Evolutionary conservation across 1,140 invertebrate genomes (phyloP).

Genomic region (Pseudoatta argentina): DNA sequence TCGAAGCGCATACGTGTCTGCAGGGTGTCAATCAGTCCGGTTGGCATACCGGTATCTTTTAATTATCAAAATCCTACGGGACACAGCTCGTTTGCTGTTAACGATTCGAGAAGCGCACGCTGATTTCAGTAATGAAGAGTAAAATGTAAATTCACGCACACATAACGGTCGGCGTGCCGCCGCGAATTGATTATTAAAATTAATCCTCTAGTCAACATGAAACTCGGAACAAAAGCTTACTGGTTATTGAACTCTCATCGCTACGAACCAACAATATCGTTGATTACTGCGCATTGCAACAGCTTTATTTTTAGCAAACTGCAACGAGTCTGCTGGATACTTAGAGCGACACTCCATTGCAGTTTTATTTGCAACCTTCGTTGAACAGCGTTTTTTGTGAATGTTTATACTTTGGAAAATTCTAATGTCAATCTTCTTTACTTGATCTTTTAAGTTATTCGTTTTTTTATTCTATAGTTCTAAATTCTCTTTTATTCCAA

Average conservation of each 20-base stretch:
- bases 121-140: slow-evolving; percentile 61
- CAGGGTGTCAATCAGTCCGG: slow-evolving; percentile 72
- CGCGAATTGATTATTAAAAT: slow-evolving; percentile 58
- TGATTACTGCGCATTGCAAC: slow-evolving; percentile 26
- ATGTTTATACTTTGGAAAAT: not conserved
- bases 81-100: slow-evolving; percentile 65
- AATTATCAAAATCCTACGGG: slow-evolving; percentile 70
- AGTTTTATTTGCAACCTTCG: not conserved
- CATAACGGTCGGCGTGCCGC: slow-evolving; percentile 46
- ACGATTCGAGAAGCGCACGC: slow-evolving; percentile 59
- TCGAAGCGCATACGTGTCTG: slow-evolving; percentile 49
- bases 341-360: not conserved
- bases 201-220: slow-evolving; percentile 24
- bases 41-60: slow-evolving; percentile 61
- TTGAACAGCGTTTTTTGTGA: not conserved
- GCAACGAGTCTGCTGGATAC: not conserved
- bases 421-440: not conserved
- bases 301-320: slow-evolving; percentile 38
- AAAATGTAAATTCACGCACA: slow-evolving; percentile 57
- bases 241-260: slow-evolving; percentile 56
- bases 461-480: not conserved
- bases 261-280: slow-evolving; percentile 35
- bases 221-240: slow-evolving; percentile 49
- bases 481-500: not conserved
- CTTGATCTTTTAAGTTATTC: too few species aligned